Evolutionary conservation across 2,888 invertebrate species (phyloP), one percentile per base, ranked within the genome.

Genomic region (Drosophila meridiana): DNA sequence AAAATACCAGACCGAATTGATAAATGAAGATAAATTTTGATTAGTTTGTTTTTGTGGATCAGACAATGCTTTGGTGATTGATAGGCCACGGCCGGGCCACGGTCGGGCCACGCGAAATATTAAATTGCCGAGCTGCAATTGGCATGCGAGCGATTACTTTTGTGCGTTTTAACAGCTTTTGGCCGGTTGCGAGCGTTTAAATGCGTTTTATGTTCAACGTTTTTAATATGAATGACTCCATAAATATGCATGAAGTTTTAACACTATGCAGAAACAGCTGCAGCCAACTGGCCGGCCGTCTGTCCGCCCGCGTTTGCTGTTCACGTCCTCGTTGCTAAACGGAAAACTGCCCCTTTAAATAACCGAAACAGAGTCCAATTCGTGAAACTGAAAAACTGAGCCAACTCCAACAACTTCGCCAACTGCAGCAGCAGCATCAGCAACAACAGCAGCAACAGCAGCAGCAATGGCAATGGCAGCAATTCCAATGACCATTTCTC

Each of bases 201-300:
- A 84, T 87, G 85, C 85, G 85, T 89, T 89, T 82, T 78, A 67
- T 85, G 73, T 69, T 73, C 80, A 74, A 64, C 74, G 72, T 64
- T 90, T 87, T 89, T 87, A 90, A 87, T 86, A 87, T 87, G 87
- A 87, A 87, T 87, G 87, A 87, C 81, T 82, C 84, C 83, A 87
- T 87, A 87, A 87, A 87, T 87, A 87, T 87, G 87, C 87, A 87
- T 87, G 87, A 88, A 90, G 83, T 86, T 87, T 87, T 87, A 87
- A 87, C 87, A 87, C 87, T 87, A 82, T 83, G 80, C 87, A 77
- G 79, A 78, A 86, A 87, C 86, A 86, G 90, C 71, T 83, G 85
- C 76, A 87, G 62, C 72, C 57, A 58, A 56, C 65, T 50, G 48
- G 32, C 40, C 13, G 7, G 43, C 28, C 11, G 2, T 26, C 30